Percentiles rank a stretch among this genome's conserved stretches.
Evolutionary conservation across 2,113 vertebrate species (phyloP).

Genomic region (Todiramphus saurophagus): DNA sequence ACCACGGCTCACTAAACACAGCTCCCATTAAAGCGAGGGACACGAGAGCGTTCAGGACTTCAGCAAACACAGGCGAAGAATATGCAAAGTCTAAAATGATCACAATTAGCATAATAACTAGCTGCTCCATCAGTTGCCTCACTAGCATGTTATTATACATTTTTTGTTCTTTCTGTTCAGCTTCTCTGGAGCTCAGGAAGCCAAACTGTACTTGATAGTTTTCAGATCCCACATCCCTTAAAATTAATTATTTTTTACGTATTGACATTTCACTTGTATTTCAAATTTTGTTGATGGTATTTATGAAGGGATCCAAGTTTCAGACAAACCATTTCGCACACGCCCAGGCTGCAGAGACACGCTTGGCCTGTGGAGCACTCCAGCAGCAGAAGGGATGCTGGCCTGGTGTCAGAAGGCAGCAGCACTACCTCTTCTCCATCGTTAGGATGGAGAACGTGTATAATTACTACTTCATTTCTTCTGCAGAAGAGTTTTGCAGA

Average conservation of each 20-base stretch:
- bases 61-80: neutral
- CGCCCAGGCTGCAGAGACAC: neutral
- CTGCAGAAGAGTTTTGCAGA: neutral
- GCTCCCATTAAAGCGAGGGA: neutral
- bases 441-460: rapidly evolving
- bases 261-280: neutral
- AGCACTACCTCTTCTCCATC: neutral
- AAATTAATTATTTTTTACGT: neutral
- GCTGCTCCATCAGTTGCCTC: neutral
- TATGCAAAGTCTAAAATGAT: neutral
- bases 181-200: neutral
- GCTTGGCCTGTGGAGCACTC: neutral
- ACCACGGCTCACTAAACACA: neutral
- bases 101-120: neutral
- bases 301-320: neutral
- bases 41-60: rapidly evolving
- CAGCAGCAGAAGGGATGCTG: neutral
- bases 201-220: neutral
- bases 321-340: neutral
- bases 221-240: neutral
- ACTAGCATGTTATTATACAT: neutral
- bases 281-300: neutral
- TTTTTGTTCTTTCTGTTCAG: neutral
- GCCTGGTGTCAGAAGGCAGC: neutral
- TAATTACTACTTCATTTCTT: neutral